A percentile compares a stretch with the other conserved stretches of the same genome.
Conservation (phyloP, 1,140 invertebrate species). For the Maconellicoccus hirsutus region DNA sequence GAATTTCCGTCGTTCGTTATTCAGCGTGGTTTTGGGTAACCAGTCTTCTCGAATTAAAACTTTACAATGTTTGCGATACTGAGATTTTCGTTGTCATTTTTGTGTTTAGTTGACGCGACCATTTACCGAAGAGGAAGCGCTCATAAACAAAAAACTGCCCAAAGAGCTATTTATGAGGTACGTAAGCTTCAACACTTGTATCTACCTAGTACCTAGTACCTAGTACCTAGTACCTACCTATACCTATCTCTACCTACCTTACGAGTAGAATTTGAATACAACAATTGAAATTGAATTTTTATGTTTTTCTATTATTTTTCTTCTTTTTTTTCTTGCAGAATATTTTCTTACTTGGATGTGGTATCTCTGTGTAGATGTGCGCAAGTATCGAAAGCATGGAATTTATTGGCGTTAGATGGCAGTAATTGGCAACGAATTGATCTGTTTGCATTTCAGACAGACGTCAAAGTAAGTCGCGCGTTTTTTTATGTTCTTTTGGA, state of each 20-base stretch:
- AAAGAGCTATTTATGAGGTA: conserved; percentile 84
- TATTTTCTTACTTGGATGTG: conserved; percentile 97
- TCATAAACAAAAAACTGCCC: conserved; percentile 91
- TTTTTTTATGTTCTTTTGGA: neutral
- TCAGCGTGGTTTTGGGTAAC: too few relatives aligned
- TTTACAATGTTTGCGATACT: too few relatives aligned
- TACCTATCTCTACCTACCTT: too few relatives aligned
- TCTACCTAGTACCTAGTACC: too few relatives aligned
- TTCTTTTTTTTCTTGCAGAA: conserved; percentile 42
- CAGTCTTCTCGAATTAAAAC: too few relatives aligned
- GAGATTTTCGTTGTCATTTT: too few relatives aligned
- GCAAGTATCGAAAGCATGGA: conserved; percentile 94
- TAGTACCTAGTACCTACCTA: too few relatives aligned
- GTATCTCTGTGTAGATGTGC: conserved; percentile 95
- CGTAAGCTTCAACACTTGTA: too few relatives aligned
- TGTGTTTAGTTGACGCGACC: conserved; percentile 40
- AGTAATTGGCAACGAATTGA: conserved; percentile 99
- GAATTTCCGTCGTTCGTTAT: too few relatives aligned
- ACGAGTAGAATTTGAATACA: too few relatives aligned
- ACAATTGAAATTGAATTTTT: too few relatives aligned
- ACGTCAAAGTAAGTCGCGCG: conserved; percentile 70
- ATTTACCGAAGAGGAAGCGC: conserved; percentile 65
- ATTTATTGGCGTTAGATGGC: conserved; percentile 91
- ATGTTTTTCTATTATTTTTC: neutral
- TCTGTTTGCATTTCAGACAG: conserved; percentile 94